phyloP scores from a whole-genome alignment of 2,888 invertebrate species.

The Xanthorhoe spadicearia region DNA sequence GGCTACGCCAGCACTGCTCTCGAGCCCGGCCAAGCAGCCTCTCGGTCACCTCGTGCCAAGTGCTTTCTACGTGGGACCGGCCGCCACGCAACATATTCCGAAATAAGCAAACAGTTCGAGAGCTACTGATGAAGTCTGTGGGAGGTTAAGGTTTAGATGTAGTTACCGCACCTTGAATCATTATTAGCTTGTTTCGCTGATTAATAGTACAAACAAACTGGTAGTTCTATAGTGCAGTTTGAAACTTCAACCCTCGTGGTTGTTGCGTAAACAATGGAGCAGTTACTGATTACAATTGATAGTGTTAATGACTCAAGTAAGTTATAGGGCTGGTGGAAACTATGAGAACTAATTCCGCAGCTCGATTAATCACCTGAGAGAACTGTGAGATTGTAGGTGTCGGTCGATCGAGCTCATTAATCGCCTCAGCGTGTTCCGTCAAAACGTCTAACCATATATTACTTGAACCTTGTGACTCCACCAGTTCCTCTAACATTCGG shows the following conservation, averaged over 20 bases:
- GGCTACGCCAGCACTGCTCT: conserved; percentile 59
- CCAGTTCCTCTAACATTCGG: conserved; percentile 16
- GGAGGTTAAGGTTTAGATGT: conserved; percentile 15
- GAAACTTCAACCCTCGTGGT: conserved; percentile 1
- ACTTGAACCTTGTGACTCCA: conserved; percentile 23
- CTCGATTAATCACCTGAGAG: conserved; percentile 49
- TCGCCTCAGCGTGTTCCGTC: conserved; percentile 42
- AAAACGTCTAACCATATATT: conserved; percentile 28
- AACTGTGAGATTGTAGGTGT: conserved; percentile 47
- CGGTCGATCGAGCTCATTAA: conserved; percentile 50
- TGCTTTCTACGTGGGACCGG: conserved; percentile 45
- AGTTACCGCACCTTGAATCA: conserved; percentile 19
- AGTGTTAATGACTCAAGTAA: conserved; percentile 21
- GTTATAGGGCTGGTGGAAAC: conserved; percentile 44
- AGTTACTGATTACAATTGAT: conserved; percentile 20
- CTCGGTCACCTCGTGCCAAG: conserved; percentile 63
- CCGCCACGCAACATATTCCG: conserved; percentile 39
- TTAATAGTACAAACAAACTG: conserved; percentile 17
- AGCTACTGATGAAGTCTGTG: conserved; percentile 10
- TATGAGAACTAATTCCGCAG: conserved; percentile 45
- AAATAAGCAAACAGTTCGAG: conserved; percentile 43
- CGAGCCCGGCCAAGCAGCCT: conserved; percentile 61
- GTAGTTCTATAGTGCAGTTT: conserved; percentile 14
- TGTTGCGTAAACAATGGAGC: conserved; percentile 17
- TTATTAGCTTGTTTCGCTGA: conserved; percentile 19